Evolutionary conservation across 2,113 vertebrate species (phyloP), one percentile per base, ranked within the genome.

Genomic region (Rhinoptilus africanus): DNA sequence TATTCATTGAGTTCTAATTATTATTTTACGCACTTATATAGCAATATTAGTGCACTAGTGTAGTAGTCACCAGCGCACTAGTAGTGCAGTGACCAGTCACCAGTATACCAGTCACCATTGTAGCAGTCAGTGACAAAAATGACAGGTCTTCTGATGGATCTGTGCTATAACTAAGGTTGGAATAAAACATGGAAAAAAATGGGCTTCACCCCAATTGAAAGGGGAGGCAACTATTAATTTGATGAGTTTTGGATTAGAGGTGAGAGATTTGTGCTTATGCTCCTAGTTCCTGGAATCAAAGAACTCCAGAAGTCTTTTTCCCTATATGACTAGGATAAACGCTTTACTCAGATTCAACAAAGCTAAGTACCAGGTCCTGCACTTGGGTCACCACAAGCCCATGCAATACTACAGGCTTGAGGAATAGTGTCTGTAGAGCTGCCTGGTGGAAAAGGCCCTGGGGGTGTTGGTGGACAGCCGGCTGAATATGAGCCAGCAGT

Each of bases 1-100:
- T 94, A 94, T 96, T 94, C 18, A 91, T 73, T 60, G 62, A 67
- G 48, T 66, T 91, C 74, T 92, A 96, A 96, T 96, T 93, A 93
- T 93, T 96, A 95, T 96, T 94, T 94, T 94, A 89, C 89, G 63
- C 59, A 75, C 85, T 91, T 85, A 57, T 15, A 41, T 41, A 81
- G 26, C 37, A 51, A 68, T 91, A 67, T 85, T 82, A 86, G 66
- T 72, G 48, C 45, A 81, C 27, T 81, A 56, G 12, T 43, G 4
- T 56, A 91, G 28, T 45, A 66, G 28, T 43, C 63, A 41, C 37
- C 62, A 30, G 27, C 14, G 37, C 27, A 41, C 19, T 30, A 64
- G 62, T 41, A 64, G 37, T 41, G 37, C 62, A 41, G 18, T 63
- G 27, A 41, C 37, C 37, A 63, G 62, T 64, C 62, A 64, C 37